Percentiles rank a stretch among this genome's conserved stretches.
These are phyloP conservation scores for Coptotermes formosanus DNA, from an alignment of 1,140 invertebrate species.

Conservation along the genomic window DNA sequence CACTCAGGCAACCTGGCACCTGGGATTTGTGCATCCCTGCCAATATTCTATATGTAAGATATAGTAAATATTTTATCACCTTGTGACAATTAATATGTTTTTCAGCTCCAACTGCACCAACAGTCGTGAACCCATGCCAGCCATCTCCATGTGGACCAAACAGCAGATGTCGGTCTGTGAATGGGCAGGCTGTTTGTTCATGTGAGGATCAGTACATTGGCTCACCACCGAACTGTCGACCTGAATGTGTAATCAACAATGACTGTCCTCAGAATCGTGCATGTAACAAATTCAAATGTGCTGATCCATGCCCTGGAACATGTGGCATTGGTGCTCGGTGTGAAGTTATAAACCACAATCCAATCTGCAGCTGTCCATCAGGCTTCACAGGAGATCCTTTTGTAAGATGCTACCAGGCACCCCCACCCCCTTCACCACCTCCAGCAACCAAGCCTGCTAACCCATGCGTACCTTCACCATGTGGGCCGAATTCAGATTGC, in stretches of 20 bases:
- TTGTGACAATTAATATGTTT: not conserved
- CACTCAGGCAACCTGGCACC: too few species aligned
- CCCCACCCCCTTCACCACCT: constrained; percentile 36
- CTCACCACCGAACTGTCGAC: constrained; percentile 42
- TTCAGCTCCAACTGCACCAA: constrained; percentile 35
- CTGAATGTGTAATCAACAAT: constrained; percentile 43
- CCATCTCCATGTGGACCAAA: constrained; percentile 43
- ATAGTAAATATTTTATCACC: not conserved
- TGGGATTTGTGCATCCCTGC: too few species aligned
- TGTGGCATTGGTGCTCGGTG: constrained; percentile 58
- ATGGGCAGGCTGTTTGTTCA: constrained; percentile 46
- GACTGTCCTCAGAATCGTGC: constrained; percentile 55
- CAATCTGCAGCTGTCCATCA: constrained; percentile 50
- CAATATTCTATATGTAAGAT: too few species aligned
- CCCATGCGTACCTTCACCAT: constrained; percentile 52
- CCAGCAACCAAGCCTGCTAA: constrained; percentile 41
- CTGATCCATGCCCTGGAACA: constrained; percentile 58
- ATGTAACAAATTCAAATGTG: constrained; percentile 58
- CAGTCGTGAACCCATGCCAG: constrained; percentile 39
- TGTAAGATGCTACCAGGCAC: constrained; percentile 48
- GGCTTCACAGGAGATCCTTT: constrained; percentile 52
- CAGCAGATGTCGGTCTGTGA: constrained; percentile 42
- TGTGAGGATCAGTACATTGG: constrained; percentile 45
- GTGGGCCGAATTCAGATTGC: constrained; percentile 57
- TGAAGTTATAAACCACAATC: constrained; percentile 51